These are phyloP conservation scores for Batillaria attramentaria DNA, from an alignment of 1,140 invertebrate species.

Conservation along the genomic window DNA sequence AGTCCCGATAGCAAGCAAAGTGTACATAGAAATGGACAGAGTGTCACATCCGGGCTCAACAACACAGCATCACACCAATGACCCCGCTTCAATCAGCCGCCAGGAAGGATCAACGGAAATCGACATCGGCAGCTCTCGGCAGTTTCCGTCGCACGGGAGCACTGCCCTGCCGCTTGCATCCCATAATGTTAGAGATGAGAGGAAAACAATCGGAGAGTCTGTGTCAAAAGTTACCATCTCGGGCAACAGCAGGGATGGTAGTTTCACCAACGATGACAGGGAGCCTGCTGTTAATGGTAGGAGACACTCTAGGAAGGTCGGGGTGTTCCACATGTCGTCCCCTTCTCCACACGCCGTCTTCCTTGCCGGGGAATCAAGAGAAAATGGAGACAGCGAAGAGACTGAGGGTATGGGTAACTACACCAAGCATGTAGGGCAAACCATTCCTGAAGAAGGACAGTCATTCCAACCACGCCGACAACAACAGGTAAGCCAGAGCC, in stretches of 20 bases:
- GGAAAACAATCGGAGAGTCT: background rate
- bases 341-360: background rate
- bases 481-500: no score
- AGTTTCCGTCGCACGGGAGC: background rate
- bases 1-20: no score
- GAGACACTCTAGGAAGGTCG: background rate
- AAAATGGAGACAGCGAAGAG: background rate
- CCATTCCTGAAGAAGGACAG: background rate
- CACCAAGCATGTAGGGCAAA: no score
- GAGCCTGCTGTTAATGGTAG: background rate
- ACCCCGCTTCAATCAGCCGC: background rate
- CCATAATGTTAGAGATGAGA: background rate
- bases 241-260: background rate
- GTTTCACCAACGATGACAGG: no score
- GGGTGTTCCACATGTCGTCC: slow-evolving; percentile 12
- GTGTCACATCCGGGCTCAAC: no score
- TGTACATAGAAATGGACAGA: no score
- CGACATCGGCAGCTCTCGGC: background rate
- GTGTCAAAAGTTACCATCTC: background rate
- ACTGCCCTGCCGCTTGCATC: background rate
- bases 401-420: no score
- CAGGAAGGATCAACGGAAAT: slow-evolving; percentile 11
- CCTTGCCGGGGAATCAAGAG: background rate
- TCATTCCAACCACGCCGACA: no score
- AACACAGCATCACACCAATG: background rate